Conservation (phyloP, 2,113 vertebrate species). For the Sciurus niger region DNA sequence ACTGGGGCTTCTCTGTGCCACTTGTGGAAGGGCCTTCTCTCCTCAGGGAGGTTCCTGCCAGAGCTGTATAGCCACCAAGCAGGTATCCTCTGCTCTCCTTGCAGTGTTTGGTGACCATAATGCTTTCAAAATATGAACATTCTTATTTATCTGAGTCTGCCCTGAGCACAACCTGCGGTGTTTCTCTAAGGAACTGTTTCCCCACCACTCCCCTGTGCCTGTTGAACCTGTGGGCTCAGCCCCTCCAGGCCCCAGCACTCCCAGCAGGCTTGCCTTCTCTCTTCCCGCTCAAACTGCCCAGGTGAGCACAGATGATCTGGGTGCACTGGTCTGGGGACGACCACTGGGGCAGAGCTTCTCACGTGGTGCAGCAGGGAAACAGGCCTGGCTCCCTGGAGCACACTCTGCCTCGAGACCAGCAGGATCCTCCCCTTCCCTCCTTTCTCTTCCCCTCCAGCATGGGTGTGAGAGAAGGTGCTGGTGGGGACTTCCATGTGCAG, state of each 20-base stretch:
- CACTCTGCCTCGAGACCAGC: background rate
- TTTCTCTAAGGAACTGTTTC: background rate
- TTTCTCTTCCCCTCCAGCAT: background rate
- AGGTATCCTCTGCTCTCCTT: background rate
- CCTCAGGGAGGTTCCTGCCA: no score
- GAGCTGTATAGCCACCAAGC: no score
- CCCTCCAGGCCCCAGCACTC: background rate
- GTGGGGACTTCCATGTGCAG: background rate
- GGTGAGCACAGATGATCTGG: background rate
- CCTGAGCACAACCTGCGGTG: background rate
- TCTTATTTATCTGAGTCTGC: background rate
- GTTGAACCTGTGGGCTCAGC: background rate
- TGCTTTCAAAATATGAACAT: background rate
- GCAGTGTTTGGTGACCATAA: background rate
- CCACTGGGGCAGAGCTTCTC: background rate
- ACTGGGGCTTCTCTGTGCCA: no score
- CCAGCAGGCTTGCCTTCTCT: background rate
- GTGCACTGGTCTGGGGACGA: background rate
- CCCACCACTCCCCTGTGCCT: background rate
- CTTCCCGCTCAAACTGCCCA: background rate
- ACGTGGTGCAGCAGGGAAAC: fast-evolving
- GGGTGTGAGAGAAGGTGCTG: background rate
- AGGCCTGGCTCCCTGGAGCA: background rate
- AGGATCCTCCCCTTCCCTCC: background rate
- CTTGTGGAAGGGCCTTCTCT: background rate